Conservation (phyloP, 2,113 vertebrate genomes). For the Prionailurus viverrinus region DNA sequence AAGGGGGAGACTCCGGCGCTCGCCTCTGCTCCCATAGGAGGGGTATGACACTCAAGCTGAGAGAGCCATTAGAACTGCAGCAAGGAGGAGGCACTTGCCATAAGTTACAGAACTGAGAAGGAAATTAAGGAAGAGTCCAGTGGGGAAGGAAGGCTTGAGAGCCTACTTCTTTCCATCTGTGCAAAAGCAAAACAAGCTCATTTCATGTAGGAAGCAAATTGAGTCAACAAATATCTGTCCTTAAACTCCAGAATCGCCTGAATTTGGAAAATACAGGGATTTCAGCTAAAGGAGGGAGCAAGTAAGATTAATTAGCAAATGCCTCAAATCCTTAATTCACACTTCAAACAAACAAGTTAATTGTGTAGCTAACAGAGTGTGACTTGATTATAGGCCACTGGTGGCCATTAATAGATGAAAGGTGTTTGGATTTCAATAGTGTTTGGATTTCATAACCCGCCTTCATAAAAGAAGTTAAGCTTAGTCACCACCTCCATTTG, state of each 20-base stretch:
- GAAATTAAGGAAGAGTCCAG: background rate
- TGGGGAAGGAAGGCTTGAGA: background rate
- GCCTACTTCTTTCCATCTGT: background rate
- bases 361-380: constrained; percentile 74
- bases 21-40: constrained; percentile 13
- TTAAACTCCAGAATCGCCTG: constrained; percentile 7
- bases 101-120: background rate
- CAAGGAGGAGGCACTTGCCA: background rate
- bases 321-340: constrained; percentile 74
- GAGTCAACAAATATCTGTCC: background rate
- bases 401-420: constrained; percentile 76
- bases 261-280: constrained; percentile 2
- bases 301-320: constrained; percentile 74
- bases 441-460: constrained; percentile 65
- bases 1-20: background rate
- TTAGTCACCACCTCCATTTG: background rate
- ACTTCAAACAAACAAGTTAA: constrained; percentile 82
- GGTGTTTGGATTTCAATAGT: constrained; percentile 70
- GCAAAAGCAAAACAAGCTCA: constrained; percentile 5
- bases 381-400: constrained; percentile 77
- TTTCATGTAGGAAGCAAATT: background rate
- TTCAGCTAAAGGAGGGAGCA: constrained; percentile 36
- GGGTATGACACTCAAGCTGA: background rate
- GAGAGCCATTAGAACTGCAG: background rate
- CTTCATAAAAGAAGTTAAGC: background rate